Evolutionary conservation across 2,113 vertebrate genomes (phyloP).

Genomic region (Anolis sagrei): DNA sequence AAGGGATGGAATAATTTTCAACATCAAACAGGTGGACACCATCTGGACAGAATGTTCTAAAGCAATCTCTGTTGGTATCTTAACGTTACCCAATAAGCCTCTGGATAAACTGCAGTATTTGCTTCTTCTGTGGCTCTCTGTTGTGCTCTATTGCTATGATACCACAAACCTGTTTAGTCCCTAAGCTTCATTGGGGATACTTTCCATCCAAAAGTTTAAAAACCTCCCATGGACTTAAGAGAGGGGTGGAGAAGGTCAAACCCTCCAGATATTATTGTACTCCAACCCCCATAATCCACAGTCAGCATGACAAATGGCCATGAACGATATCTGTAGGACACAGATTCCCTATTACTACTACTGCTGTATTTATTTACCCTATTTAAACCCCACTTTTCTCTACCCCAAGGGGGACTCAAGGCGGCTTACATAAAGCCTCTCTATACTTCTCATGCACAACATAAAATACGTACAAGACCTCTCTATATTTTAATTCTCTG

Average conservation of each 20-base stretch:
- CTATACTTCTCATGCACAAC: too few species aligned
- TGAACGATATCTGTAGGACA: background rate
- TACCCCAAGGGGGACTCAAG: too few species aligned
- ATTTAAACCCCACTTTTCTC: too few species aligned
- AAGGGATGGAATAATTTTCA: constrained; percentile 46
- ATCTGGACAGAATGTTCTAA: constrained; percentile 58
- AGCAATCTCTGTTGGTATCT: constrained; percentile 42
- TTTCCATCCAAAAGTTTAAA: constrained; percentile 41
- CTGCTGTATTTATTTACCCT: too few species aligned
- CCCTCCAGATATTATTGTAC: background rate
- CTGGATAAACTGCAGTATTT: constrained; percentile 53
- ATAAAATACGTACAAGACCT: too few species aligned
- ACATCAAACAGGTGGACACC: constrained; percentile 58
- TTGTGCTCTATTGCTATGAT: constrained; percentile 13
- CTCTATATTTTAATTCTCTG: too few species aligned
- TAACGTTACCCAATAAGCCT: constrained; percentile 53
- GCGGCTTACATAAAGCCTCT: too few species aligned
- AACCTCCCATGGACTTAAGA: background rate
- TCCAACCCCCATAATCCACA: background rate
- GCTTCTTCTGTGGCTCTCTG: constrained; percentile 48
- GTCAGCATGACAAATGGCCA: background rate
- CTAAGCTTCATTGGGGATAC: constrained; percentile 24
- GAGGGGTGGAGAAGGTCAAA: background rate
- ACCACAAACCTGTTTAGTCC: constrained; percentile 13
- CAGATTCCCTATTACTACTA: background rate